Percentiles rank a stretch among this genome's conserved stretches.
These are phyloP conservation scores for Caradrina clavipalpis DNA, from an alignment of 2,888 invertebrate genomes.

Conservation along the genomic window DNA sequence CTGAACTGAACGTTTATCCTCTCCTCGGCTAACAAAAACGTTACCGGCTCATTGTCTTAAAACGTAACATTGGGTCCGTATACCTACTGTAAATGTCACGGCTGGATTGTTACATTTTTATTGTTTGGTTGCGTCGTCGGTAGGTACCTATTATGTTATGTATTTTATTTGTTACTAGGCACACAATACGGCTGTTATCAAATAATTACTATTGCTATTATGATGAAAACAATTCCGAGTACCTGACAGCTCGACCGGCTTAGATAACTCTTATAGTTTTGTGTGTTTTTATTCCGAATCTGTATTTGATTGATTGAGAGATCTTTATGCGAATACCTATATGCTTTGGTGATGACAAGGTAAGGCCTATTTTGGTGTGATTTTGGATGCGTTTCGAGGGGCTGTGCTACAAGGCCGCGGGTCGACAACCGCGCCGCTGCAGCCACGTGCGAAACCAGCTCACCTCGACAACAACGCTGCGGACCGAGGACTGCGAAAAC, in stretches of 20 bases:
- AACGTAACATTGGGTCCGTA: constrained; percentile 51
- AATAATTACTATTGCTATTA: constrained; percentile 15
- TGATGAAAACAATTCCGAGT: constrained; percentile 41
- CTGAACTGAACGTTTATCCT: constrained; percentile 75
- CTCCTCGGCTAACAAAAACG: constrained; percentile 65
- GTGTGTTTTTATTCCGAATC: constrained; percentile 64
- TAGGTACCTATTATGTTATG: constrained; percentile 11
- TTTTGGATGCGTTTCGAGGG: constrained; percentile 69
- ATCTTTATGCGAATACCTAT: constrained; percentile 56
- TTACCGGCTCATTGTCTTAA: constrained; percentile 65
- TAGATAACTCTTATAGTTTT: constrained; percentile 55
- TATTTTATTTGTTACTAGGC: constrained; percentile 26
- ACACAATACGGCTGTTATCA: background rate
- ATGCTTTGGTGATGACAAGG: constrained; percentile 51
- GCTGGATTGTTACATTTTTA: constrained; percentile 44
- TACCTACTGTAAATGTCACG: constrained; percentile 49
- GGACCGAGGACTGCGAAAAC: constrained; percentile 36
- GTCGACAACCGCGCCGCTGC: constrained; percentile 85
- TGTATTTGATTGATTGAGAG: constrained; percentile 56
- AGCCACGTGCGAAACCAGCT: constrained; percentile 86
- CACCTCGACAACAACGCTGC: constrained; percentile 76
- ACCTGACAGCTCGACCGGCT: constrained; percentile 44
- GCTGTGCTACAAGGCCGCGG: constrained; percentile 84
- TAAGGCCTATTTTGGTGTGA: constrained; percentile 69
- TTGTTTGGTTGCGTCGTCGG: constrained; percentile 22